A percentile compares a stretch with the other conserved stretches of the same genome.
Conservation (phyloP, 2,888 invertebrate genomes). For the Dendrolimus pini region DNA sequence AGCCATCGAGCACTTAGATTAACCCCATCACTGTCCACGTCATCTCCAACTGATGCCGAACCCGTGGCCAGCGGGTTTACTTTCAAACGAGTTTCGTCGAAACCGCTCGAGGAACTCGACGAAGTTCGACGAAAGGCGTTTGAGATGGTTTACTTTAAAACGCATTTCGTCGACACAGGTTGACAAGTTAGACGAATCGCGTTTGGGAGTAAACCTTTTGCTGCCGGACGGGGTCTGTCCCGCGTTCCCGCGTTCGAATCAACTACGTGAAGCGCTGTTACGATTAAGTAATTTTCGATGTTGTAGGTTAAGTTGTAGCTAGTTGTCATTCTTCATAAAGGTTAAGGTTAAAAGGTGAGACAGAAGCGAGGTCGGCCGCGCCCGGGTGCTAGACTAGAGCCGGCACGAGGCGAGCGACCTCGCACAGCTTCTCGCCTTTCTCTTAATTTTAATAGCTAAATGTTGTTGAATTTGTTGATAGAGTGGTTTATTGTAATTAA, state of each 20-base stretch:
- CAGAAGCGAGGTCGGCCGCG: not conserved
- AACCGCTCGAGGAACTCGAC: too few species aligned
- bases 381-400: slow-evolving; percentile 12
- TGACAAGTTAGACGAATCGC: too few species aligned
- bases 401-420: slow-evolving; percentile 17
- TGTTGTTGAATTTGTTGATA: slow-evolving; percentile 75
- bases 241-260: slow-evolving; percentile 4
- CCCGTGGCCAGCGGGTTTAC: not conserved
- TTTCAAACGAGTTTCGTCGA: too few species aligned
- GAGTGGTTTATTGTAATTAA: slow-evolving; percentile 67
- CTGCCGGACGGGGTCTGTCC: not conserved
- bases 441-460: slow-evolving; percentile 72
- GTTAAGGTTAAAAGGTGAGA: slow-evolving; percentile 7
- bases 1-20: slow-evolving; percentile 6
- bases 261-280: slow-evolving; percentile 28
- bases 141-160: too few species aligned
- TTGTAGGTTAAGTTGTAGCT: slow-evolving; percentile 57
- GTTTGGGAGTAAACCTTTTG: too few species aligned
- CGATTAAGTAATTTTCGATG: slow-evolving; percentile 48
- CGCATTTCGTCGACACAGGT: too few species aligned
- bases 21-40: slow-evolving; percentile 3
- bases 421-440: slow-evolving; percentile 45
- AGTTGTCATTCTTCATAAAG: slow-evolving; percentile 44
- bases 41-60: not conserved
- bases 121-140: too few species aligned